Evolutionary conservation across 1,140 invertebrate species (phyloP).

Genomic region (Brachionus paranguensis): DNA sequence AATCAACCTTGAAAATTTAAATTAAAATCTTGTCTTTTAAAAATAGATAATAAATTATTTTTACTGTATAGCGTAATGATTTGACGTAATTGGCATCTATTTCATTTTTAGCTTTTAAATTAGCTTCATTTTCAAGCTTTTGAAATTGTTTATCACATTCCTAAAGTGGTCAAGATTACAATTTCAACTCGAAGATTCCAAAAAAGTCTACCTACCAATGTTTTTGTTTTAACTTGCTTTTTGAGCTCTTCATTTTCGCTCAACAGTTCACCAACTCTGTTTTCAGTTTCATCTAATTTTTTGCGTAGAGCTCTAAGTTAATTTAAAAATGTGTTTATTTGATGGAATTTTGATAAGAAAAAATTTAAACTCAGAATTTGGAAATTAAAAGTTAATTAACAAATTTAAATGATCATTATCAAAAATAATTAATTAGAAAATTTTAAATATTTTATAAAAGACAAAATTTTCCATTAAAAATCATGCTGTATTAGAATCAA

Average conservation of each 20-base stretch:
- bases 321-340: not conserved
- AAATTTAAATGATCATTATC: no score
- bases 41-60: not conserved
- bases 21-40: not conserved
- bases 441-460: no score
- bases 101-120: slow-evolving; percentile 22
- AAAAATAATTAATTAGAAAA: no score
- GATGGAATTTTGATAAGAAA: no score
- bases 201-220: not conserved
- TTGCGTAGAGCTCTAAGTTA: not conserved
- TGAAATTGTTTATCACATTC: not conserved
- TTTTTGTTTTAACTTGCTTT: not conserved
- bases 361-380: no score
- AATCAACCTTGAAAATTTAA: not conserved
- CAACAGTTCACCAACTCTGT: not conserved
- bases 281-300: not conserved
- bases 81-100: not conserved
- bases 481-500: no score
- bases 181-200: not conserved
- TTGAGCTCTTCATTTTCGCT: not conserved
- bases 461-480: no score
- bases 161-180: not conserved
- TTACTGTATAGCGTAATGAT: not conserved
- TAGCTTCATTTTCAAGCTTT: slow-evolving; percentile 1
- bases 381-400: no score